These are phyloP conservation scores for Nycticebus coucang DNA, from an alignment of 2,113 vertebrate species.

Conservation along the genomic window DNA sequence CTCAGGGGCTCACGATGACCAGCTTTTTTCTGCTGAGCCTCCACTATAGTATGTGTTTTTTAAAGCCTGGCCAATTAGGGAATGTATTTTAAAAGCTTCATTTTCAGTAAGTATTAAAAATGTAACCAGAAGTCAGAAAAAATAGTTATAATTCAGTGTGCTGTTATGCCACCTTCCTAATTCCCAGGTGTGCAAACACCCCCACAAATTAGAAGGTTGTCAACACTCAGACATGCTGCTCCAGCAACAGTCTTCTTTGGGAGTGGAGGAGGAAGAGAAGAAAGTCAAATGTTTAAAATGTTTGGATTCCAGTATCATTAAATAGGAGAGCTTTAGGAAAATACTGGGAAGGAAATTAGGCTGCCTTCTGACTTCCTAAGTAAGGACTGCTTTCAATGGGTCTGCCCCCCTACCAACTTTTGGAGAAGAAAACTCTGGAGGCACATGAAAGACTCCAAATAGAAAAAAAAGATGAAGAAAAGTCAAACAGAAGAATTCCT, in stretches of 20 bases:
- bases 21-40: neutral
- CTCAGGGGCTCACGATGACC: neutral
- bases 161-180: conserved; percentile 39
- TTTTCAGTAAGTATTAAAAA: conserved; percentile 44
- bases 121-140: conserved; percentile 38
- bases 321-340: neutral
- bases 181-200: conserved; percentile 52
- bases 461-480: neutral
- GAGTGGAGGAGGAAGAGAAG: conserved; percentile 37
- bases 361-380: conserved; percentile 1
- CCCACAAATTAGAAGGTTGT: conserved; percentile 47
- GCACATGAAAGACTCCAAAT: neutral
- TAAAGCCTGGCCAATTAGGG: neutral
- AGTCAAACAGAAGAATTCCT: neutral
- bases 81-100: conserved; percentile 45
- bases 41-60: neutral
- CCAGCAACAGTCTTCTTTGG: neutral
- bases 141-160: neutral
- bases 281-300: conserved; percentile 22
- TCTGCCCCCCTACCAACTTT: neutral
- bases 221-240: neutral
- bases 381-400: neutral
- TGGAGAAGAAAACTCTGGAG: neutral
- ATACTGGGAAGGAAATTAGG: neutral
- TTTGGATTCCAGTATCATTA: conserved; percentile 16